Evolutionary conservation across 2,888 invertebrate genomes (phyloP), one percentile per base, ranked within the genome.

Genomic region (Tanypteryx hageni): DNA sequence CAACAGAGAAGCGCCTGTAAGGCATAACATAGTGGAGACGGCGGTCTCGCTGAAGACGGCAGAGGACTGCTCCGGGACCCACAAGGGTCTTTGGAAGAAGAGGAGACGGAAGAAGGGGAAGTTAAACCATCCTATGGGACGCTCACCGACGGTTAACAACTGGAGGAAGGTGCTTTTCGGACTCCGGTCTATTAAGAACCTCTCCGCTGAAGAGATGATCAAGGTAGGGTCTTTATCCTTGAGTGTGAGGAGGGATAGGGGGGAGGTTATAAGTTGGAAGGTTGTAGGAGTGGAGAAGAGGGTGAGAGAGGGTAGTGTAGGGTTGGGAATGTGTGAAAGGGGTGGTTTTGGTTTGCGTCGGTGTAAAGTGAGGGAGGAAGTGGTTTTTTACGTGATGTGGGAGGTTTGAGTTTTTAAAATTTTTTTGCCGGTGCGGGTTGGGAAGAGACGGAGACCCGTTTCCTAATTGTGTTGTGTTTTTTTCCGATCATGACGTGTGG

Each of bases 81-180:
- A 27, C 0, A 76, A 76, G 27, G 76, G 76, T 76, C 76, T 76
- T 27, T 76, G 76, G 76, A 76, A 76, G 27, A 76, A 76, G 76
- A 76, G 76, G 76, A 76, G 27, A 27, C 22, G 27, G 22, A 76
- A 76, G 27, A 76, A 27, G 27, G 64, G 31, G 31, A 58, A 13
- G 59, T 16, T 86, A 27, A 1, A 16, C 13, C 31, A 9, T 89
- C 14, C 61, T 22, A 89, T 89, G 89, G 89, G 89, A 44, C 89
- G 89, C n/a, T 89, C 89, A 1, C 89, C 89, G 27, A 18, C 89
- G n/a, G 89, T 89, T 8, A 89, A 64, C 89, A 89, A 95, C 93
- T 96, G 95, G 96, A 95, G 95, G 89, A 95, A 95, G 93, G 95
- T 95, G 92, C 94, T 94, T 93, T 93, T 95, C 83, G 94, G 95